Conservation (phyloP, 2,113 vertebrate species). For the Scomber japonicus region DNA sequence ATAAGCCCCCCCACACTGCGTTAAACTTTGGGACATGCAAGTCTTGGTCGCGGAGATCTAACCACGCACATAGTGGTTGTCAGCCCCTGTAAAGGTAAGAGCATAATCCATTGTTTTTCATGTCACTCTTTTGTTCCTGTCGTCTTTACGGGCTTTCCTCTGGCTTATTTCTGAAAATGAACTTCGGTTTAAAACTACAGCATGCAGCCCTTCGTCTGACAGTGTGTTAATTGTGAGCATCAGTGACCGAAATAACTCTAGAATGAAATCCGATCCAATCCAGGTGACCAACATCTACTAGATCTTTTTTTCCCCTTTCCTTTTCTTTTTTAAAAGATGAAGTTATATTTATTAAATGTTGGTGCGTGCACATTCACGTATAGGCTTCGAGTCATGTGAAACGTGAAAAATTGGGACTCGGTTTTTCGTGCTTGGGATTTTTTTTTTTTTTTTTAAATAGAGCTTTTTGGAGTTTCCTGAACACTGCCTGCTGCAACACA, state of each 20-base stretch:
- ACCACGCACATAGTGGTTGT: constrained; percentile 92
- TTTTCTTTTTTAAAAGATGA: not conserved
- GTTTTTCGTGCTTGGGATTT: constrained; percentile 34
- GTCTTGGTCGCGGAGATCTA: constrained; percentile 94
- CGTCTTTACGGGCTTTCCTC: constrained; percentile 58
- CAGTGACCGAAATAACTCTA: constrained; percentile 72
- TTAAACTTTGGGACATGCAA: constrained; percentile 98
- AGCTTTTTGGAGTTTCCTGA: constrained; percentile 73
- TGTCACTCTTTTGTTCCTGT: constrained; percentile 70
- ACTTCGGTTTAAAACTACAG: constrained; percentile 71
- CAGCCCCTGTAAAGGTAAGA: constrained; percentile 96
- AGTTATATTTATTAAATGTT: constrained; percentile 27
- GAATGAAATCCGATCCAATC: constrained; percentile 55
- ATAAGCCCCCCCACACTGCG: constrained; percentile 86
- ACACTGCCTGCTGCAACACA: constrained; percentile 76
- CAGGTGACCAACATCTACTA: constrained; percentile 51
- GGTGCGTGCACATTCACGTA: constrained; percentile 18
- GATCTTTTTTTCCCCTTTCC: not conserved
- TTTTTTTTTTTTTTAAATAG: not conserved
- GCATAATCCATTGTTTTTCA: constrained; percentile 75
- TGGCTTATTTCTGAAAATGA: constrained; percentile 45
- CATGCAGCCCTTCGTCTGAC: constrained; percentile 65
- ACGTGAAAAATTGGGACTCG: constrained; percentile 17
- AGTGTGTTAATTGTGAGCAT: constrained; percentile 49
- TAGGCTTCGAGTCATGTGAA: constrained; percentile 1